These are phyloP conservation scores for Forbesichthys papilliferus DNA, from an alignment of 2,113 vertebrate genomes.

Conservation along the genomic window DNA sequence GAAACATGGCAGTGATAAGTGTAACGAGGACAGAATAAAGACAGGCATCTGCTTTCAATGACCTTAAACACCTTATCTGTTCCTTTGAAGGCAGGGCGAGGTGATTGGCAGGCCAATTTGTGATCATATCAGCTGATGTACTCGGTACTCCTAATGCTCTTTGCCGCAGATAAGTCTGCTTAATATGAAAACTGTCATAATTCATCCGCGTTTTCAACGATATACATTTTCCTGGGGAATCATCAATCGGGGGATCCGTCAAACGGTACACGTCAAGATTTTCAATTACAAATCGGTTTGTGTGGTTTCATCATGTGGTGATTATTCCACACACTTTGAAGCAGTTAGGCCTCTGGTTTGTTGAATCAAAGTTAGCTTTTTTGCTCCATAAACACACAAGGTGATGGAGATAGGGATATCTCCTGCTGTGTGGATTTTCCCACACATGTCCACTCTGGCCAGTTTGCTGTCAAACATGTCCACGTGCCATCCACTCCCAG, in stretches of 20 bases:
- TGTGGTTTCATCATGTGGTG: slow-evolving; percentile 77
- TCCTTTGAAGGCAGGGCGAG: slow-evolving; percentile 69
- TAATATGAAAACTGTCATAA: slow-evolving; percentile 85
- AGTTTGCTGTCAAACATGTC: slow-evolving; percentile 83
- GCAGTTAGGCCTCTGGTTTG: slow-evolving; percentile 58
- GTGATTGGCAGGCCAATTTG: slow-evolving; percentile 84
- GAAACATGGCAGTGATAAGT: slow-evolving; percentile 65
- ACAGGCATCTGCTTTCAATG: slow-evolving; percentile 68
- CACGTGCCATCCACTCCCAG: slow-evolving; percentile 83
- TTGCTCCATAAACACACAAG: slow-evolving; percentile 39
- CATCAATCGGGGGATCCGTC: slow-evolving; percentile 74
- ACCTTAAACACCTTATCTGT: slow-evolving; percentile 81
- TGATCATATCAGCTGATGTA: slow-evolving; percentile 78
- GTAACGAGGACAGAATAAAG: slow-evolving; percentile 63
- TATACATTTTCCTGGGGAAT: slow-evolving; percentile 66
- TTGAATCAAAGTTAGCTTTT: slow-evolving; percentile 64
- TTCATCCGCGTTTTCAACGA: slow-evolving; percentile 71
- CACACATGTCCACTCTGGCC: slow-evolving; percentile 71
- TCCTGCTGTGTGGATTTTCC: slow-evolving; percentile 40
- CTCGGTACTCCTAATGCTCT: slow-evolving; percentile 77
- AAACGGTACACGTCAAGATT: slow-evolving; percentile 56
- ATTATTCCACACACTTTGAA: slow-evolving; percentile 69
- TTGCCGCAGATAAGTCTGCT: slow-evolving; percentile 77
- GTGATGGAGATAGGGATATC: slow-evolving; percentile 40
- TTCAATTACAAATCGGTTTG: slow-evolving; percentile 38